Base-by-base conservation (phyloP, 1,140 invertebrate genomes). In the Macrobrachium rosenbergii region DNA sequence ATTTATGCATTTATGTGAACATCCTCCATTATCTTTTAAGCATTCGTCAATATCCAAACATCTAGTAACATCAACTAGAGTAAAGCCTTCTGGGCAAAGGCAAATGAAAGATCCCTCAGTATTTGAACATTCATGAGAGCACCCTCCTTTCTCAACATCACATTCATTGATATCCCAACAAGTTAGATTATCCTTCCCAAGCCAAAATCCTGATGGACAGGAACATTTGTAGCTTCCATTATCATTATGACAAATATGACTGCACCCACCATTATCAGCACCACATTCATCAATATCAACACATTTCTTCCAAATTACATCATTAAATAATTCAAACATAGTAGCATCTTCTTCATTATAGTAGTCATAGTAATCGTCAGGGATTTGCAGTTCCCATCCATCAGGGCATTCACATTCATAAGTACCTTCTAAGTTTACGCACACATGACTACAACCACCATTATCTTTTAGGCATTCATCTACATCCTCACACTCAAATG, bases 41-140 rank as follows among this genome's bases (percentile, higher is more conserved):
- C 91, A 92, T 89, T 92, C 91, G 77, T 92, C 91, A 11, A 92
- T 89, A 88, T 92, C 92, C 88, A 94, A 92, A 92, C 95, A 95
- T 14, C 92, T 92, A 78, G 93, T 93, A 52, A 92, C 92, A 85
- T 93, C 92, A 23, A 92, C 92, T n/a, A 91, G 62, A 89, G 94
- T 93, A 90, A 95, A 96, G 17, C 96, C 96, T 87, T 94, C 93
- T 88, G 95, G 94, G 91, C 97, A 98, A 21, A 94, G 93, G 91
- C 97, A 98, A 78, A 94, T 94, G 91, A 94, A 98, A 14, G 95
- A 95, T 2, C 97, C 97, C 5, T 94, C 92, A 2, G 95, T 96
- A 91, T 98, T 98, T 21, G 95, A 92, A 91, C 97, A 98, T 17
- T 94, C 92, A 90, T 95, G 91, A 75, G 92, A 92, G 88, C 94